A percentile compares a stretch with the other conserved stretches of the same genome.
Conservation (phyloP, 2,888 invertebrate species). For the Danaus chrysippus region DNA sequence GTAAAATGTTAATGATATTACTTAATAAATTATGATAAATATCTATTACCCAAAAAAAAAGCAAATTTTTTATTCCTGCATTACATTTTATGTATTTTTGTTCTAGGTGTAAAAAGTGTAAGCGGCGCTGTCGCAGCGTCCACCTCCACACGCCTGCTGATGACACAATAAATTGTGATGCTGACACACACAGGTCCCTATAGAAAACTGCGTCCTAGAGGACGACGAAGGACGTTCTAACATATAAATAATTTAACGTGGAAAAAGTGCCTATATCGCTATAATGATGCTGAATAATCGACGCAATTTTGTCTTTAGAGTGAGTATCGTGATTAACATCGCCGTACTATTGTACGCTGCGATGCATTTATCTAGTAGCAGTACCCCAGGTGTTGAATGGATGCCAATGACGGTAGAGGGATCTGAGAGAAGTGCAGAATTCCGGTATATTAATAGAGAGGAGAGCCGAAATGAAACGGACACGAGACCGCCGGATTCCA, state of each 20-base stretch:
- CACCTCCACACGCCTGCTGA: conserved; percentile 59
- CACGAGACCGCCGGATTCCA: conserved; percentile 44
- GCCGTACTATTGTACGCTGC: conserved; percentile 85
- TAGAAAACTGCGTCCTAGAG: conserved; percentile 77
- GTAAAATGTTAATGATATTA: too few species aligned
- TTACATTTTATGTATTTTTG: conserved; percentile 35
- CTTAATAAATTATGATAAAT: too few species aligned
- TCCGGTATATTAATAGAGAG: conserved; percentile 49
- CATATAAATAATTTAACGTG: conserved; percentile 51
- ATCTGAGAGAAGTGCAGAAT: conserved; percentile 53
- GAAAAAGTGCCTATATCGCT: conserved; percentile 66
- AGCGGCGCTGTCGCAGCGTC: conserved; percentile 59
- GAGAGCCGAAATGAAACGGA: conserved; percentile 56
- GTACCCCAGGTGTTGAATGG: conserved; percentile 56
- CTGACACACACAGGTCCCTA: conserved; percentile 69
- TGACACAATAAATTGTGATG: conserved; percentile 77
- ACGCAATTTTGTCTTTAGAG: conserved; percentile 85
- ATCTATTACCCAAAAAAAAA: too few species aligned
- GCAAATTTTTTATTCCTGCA: not conserved
- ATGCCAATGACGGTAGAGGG: conserved; percentile 61
- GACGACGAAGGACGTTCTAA: conserved; percentile 75
- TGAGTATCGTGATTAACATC: conserved; percentile 86
- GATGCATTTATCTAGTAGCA: conserved; percentile 76
- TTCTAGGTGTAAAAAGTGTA: conserved; percentile 54
- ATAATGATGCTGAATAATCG: conserved; percentile 67